Evolutionary conservation across 1,140 invertebrate species (phyloP).

Genomic region (Drosophila guanche): DNA sequence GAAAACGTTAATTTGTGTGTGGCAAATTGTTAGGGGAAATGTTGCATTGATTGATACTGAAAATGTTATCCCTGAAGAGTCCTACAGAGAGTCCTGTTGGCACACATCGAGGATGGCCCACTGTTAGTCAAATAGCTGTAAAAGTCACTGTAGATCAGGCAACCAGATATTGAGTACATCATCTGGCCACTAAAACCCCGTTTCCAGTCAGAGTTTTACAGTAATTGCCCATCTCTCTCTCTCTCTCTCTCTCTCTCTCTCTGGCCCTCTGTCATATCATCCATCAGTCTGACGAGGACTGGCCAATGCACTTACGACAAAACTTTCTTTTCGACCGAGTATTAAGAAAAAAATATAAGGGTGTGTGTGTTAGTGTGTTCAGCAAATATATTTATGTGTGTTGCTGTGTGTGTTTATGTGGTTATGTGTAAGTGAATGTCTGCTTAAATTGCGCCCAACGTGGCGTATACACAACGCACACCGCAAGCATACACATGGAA

Average conservation of each 20-base stretch:
- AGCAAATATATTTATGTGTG: constrained; percentile 9
- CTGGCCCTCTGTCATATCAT: constrained; percentile 4
- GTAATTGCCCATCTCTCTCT: too few relatives aligned
- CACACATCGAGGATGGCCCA: not conserved
- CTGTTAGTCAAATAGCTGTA: too few relatives aligned
- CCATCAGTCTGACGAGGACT: constrained; percentile 20
- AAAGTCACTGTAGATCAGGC: not conserved
- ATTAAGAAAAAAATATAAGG: constrained; percentile 30
- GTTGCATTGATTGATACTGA: not conserved
- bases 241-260: too few relatives aligned
- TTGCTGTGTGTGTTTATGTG: constrained; percentile 24
- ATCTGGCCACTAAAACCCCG: not conserved
- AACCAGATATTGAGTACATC: not conserved
- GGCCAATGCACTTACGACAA: constrained; percentile 52
- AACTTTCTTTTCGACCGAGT: constrained; percentile 23
- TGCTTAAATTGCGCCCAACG: constrained; percentile 77
- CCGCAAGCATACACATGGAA: constrained; percentile 34
- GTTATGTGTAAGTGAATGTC: constrained; percentile 53
- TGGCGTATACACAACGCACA: constrained; percentile 74
- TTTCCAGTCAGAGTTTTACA: constrained; percentile 4
- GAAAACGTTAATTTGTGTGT: constrained; percentile 22
- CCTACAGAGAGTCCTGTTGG: not conserved
- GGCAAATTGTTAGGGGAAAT: constrained; percentile 16
- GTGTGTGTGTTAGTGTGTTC: constrained; percentile 2
- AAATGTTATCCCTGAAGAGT: too few relatives aligned